Conservation (phyloP, 1,140 invertebrate species). For the Ditylenchus dipsaci region DNA sequence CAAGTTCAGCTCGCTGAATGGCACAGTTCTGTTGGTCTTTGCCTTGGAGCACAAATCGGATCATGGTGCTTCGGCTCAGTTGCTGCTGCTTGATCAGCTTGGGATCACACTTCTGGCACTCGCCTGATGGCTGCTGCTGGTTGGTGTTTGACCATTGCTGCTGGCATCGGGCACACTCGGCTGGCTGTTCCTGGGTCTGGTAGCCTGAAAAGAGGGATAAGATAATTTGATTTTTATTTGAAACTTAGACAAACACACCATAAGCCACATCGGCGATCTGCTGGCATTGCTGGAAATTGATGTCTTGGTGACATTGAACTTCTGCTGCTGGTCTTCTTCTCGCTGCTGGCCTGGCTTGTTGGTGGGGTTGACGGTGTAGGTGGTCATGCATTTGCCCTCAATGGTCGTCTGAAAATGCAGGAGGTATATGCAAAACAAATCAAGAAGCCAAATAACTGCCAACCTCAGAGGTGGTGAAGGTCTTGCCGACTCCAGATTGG, state of each 20-base stretch:
- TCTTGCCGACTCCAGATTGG: conserved; percentile 11
- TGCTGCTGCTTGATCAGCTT: background rate
- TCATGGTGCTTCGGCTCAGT: background rate
- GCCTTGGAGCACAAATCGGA: background rate
- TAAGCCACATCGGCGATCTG: conserved; percentile 32
- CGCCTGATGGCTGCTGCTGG: background rate
- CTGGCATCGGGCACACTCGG: background rate
- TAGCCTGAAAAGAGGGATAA: background rate
- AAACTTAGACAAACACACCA: conserved; percentile 11
- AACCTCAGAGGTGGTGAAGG: conserved; percentile 32
- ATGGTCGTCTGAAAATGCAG: conserved; percentile 19
- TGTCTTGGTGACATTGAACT: conserved; percentile 50
- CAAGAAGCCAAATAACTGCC: background rate
- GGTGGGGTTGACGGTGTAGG: conserved; percentile 27
- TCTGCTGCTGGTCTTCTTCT: conserved; percentile 4
- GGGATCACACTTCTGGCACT: background rate
- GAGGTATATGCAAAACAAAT: background rate
- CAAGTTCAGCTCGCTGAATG: background rate
- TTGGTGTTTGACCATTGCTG: background rate
- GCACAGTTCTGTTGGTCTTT: background rate
- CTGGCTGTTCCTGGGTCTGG: conserved; percentile 1
- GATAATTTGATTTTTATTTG: no score
- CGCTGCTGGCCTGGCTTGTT: conserved; percentile 5
- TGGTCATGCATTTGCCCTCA: conserved; percentile 33
- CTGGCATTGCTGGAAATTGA: conserved; percentile 51